phyloP scores from a whole-genome alignment of 2,797 vertebrate genomes.

The Micrastur ruficollis region DNA sequence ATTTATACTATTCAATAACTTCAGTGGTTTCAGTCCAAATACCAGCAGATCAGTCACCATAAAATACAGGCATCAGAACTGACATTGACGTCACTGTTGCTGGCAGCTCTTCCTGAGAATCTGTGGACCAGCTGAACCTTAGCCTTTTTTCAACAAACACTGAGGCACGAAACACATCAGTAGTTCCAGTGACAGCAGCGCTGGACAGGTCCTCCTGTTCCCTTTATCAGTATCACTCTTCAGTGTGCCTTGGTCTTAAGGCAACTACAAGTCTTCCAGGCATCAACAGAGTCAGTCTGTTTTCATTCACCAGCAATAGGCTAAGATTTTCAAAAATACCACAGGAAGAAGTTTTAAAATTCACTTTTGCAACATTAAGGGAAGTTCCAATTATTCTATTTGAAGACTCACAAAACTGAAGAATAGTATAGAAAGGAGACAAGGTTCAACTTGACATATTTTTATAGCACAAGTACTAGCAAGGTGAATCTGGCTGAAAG shows the following conservation, averaged over 20 bases:
- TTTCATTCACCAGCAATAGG: background rate
- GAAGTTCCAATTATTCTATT: conserved; percentile 4
- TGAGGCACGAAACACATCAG: background rate
- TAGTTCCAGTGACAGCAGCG: background rate
- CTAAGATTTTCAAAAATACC: background rate
- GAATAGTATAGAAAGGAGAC: background rate
- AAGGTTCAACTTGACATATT: background rate
- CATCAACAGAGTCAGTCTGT: background rate
- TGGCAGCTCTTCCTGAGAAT: background rate
- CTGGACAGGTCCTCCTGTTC: background rate
- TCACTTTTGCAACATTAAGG: background rate
- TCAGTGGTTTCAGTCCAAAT: background rate
- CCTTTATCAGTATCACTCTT: background rate
- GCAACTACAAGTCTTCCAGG: background rate
- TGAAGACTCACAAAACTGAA: conserved; percentile 2
- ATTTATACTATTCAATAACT: background rate
- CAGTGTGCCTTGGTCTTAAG: background rate
- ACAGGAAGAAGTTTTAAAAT: background rate
- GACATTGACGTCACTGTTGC: background rate
- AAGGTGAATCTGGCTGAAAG: background rate
- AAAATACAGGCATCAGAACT: background rate
- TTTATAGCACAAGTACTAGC: background rate
- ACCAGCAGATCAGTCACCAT: background rate
- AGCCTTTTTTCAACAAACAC: background rate
- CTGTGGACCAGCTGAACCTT: background rate